Evolutionary conservation across 2,797 vertebrate species (phyloP).

Genomic region (Erithacus rubecula): DNA sequence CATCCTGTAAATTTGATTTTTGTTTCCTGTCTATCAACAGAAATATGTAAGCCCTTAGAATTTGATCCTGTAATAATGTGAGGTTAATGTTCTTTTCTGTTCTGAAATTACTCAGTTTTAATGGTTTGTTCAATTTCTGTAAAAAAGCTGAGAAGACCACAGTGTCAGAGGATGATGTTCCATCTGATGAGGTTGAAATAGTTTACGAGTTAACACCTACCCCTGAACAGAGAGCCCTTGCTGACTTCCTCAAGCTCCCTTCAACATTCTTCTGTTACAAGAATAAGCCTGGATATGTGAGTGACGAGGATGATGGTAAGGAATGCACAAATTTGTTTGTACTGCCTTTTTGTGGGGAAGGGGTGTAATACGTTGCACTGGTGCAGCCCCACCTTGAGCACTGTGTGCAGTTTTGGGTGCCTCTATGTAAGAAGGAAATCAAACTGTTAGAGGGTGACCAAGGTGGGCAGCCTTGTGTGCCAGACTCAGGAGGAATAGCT

Average conservation of each 20-base stretch:
- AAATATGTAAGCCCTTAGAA: neutral
- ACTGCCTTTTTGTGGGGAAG: neutral
- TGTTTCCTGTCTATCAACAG: neutral
- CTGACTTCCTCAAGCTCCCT: conserved; percentile 85
- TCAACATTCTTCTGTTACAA: conserved; percentile 96
- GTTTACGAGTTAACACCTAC: conserved; percentile 88
- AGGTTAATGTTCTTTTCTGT: neutral
- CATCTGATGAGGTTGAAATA: conserved; percentile 82
- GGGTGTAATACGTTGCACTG: neutral
- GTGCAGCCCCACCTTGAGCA: neutral
- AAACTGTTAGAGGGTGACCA: neutral
- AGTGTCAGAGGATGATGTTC: conserved; percentile 21
- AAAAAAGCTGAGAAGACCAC: conserved; percentile 62
- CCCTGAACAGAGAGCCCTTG: conserved; percentile 85
- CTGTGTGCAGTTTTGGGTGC: neutral
- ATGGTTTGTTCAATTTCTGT: conserved; percentile 10
- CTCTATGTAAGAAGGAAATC: neutral
- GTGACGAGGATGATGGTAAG: conserved; percentile 92
- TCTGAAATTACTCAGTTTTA: neutral
- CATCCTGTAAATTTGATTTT: neutral
- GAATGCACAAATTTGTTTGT: neutral
- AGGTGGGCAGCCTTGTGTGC: neutral
- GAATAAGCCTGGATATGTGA: conserved; percentile 88
- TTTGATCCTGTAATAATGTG: neutral
- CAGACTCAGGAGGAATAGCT: fast-evolving